These are phyloP conservation scores for Pithys albifrons DNA, from an alignment of 2,113 vertebrate species.

Conservation along the genomic window DNA sequence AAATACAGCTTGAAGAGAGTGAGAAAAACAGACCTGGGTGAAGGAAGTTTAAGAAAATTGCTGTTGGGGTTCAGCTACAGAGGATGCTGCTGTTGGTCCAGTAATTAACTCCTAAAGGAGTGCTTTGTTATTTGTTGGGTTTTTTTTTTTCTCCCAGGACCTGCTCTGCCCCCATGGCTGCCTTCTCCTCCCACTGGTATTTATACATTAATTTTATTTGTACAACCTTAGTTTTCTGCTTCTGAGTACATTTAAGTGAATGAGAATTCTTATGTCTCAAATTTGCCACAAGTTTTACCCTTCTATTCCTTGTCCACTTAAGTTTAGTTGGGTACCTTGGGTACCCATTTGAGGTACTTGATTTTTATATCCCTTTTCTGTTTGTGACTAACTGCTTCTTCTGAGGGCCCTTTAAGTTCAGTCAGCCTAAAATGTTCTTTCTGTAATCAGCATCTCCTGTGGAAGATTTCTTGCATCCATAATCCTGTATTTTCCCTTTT, in stretches of 20 bases:
- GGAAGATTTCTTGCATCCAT: background rate
- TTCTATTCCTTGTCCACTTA: background rate
- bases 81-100: background rate
- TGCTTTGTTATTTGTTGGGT: background rate
- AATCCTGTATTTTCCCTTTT: background rate
- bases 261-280: background rate
- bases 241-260: background rate
- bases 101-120: background rate
- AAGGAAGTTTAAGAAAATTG: background rate
- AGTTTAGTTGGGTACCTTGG: background rate
- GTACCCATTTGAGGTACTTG: background rate
- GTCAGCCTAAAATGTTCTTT: background rate
- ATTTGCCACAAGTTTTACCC: background rate
- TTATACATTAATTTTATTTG: accelerated
- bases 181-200: background rate
- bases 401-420: background rate
- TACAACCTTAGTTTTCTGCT: background rate
- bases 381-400: background rate
- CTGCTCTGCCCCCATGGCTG: accelerated
- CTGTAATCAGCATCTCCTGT: background rate
- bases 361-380: background rate
- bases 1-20: background rate
- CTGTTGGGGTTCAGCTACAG: background rate
- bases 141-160: background rate
- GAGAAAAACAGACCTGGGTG: background rate